phyloP scores from a whole-genome alignment of 2,888 invertebrate species.

The Phaonia tiefii region DNA sequence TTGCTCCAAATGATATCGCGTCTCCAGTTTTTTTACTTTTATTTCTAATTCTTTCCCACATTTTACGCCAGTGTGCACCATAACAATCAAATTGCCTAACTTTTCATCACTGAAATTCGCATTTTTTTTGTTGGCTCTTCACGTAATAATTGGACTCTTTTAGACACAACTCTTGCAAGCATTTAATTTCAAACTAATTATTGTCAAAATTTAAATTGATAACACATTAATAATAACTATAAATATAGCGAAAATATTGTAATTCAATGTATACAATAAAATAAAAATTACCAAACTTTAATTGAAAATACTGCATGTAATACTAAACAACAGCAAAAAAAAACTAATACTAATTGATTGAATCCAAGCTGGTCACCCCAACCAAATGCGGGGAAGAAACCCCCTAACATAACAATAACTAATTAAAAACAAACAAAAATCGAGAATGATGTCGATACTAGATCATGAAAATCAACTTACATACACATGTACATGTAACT shows the following conservation, averaged over 20 bases:
- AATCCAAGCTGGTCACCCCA: not conserved
- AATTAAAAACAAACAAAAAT: too few relatives aligned
- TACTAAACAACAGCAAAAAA: constrained; percentile 48
- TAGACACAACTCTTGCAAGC: too few relatives aligned
- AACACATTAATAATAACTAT: too few relatives aligned
- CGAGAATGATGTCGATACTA: too few relatives aligned
- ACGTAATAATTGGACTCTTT: too few relatives aligned
- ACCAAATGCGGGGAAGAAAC: constrained; percentile 3
- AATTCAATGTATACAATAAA: constrained; percentile 36
- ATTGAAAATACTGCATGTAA: constrained; percentile 61
- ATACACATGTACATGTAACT: constrained; percentile 20
- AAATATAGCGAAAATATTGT: constrained; percentile 4
- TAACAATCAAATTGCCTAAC: too few relatives aligned
- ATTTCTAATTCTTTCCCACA: too few relatives aligned
- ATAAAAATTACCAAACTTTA: constrained; percentile 16
- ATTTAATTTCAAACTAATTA: constrained; percentile 41
- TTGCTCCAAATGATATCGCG: too few relatives aligned
- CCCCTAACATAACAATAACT: not conserved
- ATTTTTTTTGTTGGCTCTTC: too few relatives aligned
- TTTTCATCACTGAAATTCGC: too few relatives aligned
- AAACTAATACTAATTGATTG: constrained; percentile 50
- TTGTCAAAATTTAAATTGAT: constrained; percentile 30
- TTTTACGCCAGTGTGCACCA: too few relatives aligned
- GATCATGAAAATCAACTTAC: constrained; percentile 11
- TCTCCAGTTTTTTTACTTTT: too few relatives aligned